phyloP scores from a whole-genome alignment of 2,113 vertebrate species.

The Dipodomys stephensi region DNA sequence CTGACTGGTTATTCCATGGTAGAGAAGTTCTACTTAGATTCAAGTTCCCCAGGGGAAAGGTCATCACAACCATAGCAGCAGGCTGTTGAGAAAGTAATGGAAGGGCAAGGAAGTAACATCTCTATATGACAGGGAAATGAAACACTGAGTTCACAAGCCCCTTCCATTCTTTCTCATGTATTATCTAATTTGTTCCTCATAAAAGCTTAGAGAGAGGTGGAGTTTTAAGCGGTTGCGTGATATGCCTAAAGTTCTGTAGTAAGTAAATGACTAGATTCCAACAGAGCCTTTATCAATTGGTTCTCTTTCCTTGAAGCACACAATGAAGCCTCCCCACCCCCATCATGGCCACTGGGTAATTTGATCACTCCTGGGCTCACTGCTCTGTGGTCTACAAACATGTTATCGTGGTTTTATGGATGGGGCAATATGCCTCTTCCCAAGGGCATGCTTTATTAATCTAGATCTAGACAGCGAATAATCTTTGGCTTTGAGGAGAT shows the following conservation, averaged over 20 bases:
- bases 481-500: constrained; percentile 10
- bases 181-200: constrained; percentile 44
- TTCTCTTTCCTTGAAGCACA: not conserved
- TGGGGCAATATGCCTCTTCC: constrained; percentile 3
- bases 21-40: not conserved
- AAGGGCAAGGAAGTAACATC: not conserved
- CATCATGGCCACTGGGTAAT: not conserved
- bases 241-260: not conserved
- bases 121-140: not conserved
- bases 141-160: no score
- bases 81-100: not conserved
- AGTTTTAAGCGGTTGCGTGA: not conserved
- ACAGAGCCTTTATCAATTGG: not conserved
- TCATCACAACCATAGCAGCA: not conserved
- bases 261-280: not conserved
- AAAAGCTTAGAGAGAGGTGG: not conserved
- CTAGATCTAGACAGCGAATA: constrained; percentile 15
- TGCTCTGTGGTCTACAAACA: not conserved
- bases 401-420: constrained; percentile 8
- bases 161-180: not conserved
- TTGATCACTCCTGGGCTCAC: not conserved
- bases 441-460: constrained; percentile 14
- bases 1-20: not conserved
- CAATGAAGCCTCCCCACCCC: not conserved
- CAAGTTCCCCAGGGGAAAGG: constrained; percentile 9